Percentiles rank a stretch among this genome's conserved stretches.
Evolutionary conservation across 2,888 invertebrate species (phyloP).

Genomic region (Drosophila engyochracea): DNA sequence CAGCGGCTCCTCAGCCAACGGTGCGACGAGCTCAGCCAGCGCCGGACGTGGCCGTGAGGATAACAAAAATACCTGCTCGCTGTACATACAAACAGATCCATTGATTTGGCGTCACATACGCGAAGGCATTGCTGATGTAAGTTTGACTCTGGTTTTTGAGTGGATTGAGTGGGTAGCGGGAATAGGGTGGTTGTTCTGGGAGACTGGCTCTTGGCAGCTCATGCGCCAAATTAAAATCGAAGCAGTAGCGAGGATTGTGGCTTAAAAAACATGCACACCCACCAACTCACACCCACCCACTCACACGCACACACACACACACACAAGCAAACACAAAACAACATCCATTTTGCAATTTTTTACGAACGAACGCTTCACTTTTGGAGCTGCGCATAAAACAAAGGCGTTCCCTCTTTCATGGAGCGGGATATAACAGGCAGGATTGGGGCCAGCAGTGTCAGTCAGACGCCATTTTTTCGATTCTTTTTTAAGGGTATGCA

Average conservation of each 20-base stretch:
- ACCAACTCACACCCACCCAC: background rate
- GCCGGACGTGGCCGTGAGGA: conserved; percentile 87
- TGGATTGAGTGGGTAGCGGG: background rate
- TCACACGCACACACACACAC: background rate
- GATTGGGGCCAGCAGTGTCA: conserved; percentile 16
- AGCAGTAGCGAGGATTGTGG: conserved; percentile 23
- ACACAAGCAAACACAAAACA: conserved; percentile 34
- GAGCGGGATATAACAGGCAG: conserved; percentile 11
- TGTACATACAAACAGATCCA: conserved; percentile 99
- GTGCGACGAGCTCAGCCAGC: conserved; percentile 84
- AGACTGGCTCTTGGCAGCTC: conserved; percentile 21
- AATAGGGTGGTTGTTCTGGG: background rate
- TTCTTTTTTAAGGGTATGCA: conserved; percentile 5
- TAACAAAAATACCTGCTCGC: conserved; percentile 95
- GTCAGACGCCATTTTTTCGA: conserved; percentile 49
- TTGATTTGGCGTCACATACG: conserved; percentile 98
- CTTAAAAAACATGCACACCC: conserved; percentile 20
- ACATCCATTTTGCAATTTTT: conserved; percentile 72
- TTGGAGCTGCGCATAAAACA: conserved; percentile 71
- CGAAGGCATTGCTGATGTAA: conserved; percentile 92
- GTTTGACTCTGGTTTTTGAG: conserved; percentile 34
- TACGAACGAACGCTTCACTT: conserved; percentile 63
- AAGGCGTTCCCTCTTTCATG: conserved; percentile 31
- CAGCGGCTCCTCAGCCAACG: conserved; percentile 83
- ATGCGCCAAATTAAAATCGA: conserved; percentile 63